Evolutionary conservation across 2,888 invertebrate species (phyloP).

Genomic region (Microctonus aethiopoides): DNA sequence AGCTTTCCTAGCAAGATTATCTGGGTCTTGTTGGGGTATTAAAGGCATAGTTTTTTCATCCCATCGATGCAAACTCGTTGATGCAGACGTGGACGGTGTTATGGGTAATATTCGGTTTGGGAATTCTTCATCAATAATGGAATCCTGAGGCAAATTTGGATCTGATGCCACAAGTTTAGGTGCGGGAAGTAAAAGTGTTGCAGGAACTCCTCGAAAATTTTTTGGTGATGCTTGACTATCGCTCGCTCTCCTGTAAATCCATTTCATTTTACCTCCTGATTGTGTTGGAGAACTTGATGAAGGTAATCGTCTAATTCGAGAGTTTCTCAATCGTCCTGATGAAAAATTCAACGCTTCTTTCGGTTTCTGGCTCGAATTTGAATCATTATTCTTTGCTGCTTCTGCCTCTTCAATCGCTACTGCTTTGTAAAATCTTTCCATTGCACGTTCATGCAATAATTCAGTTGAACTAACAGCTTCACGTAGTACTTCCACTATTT

Average conservation of each 20-base stretch:
- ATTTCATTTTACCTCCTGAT: slow-evolving; percentile 51
- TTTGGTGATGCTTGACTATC: slow-evolving; percentile 56
- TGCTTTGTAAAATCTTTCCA: slow-evolving; percentile 84
- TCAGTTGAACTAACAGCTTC: slow-evolving; percentile 86
- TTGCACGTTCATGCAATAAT: slow-evolving; percentile 82
- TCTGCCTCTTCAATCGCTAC: slow-evolving; percentile 78
- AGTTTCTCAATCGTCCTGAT: slow-evolving; percentile 48
- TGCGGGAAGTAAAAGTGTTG: slow-evolving; percentile 35
- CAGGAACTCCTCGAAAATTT: slow-evolving; percentile 38
- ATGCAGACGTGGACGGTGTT: neutral
- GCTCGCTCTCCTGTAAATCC: slow-evolving; percentile 57
- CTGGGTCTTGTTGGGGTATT: slow-evolving; percentile 20
- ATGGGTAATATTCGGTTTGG: neutral
- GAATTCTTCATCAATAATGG: slow-evolving; percentile 16
- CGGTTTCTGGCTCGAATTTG: slow-evolving; percentile 37
- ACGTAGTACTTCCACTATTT: slow-evolving; percentile 71
- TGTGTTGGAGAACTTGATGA: slow-evolving; percentile 67
- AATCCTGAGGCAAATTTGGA: slow-evolving; percentile 55
- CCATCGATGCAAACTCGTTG: slow-evolving; percentile 41
- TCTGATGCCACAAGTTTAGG: slow-evolving; percentile 53
- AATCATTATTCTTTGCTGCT: slow-evolving; percentile 46
- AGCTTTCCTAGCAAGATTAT: neutral
- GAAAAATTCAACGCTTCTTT: slow-evolving; percentile 37
- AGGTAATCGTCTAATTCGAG: slow-evolving; percentile 64
- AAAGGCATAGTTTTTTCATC: slow-evolving; percentile 46